Percentiles rank a stretch among this genome's conserved stretches.
Conservation (phyloP, 2,888 invertebrate species). For the Catocala sponsa region DNA sequence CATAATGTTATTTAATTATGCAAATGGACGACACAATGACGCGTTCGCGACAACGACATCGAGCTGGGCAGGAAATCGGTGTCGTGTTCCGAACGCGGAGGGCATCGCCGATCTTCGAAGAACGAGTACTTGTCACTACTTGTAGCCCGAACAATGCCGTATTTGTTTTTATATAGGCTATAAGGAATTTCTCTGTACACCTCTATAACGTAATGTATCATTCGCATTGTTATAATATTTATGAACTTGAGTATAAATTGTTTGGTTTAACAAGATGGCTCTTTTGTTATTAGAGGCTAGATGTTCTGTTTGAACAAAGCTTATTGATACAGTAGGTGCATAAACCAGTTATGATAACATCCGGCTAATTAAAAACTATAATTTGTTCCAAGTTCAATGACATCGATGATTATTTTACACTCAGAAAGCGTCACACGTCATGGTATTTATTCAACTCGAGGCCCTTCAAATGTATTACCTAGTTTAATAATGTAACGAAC, state of each 20-base stretch:
- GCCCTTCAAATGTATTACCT: conserved; percentile 20
- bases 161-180: conserved; percentile 41
- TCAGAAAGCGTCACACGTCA: conserved; percentile 16
- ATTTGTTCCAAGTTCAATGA: conserved; percentile 29
- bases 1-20: conserved; percentile 85
- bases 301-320: not conserved
- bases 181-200: conserved; percentile 37
- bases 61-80: conserved; percentile 79
- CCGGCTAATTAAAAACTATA: conserved; percentile 11
- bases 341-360: conserved; percentile 8
- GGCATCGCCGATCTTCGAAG: conserved; percentile 60
- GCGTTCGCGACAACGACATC: conserved; percentile 70
- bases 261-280: not conserved
- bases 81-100: conserved; percentile 70
- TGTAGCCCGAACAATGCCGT: conserved; percentile 40
- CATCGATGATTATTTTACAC: conserved; percentile 21
- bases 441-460: conserved; percentile 17
- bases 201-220: conserved; percentile 29
- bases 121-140: conserved; percentile 31
- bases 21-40: conserved; percentile 75
- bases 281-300: conserved; percentile 3
- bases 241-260: conserved; percentile 3
- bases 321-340: not conserved
- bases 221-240: conserved; percentile 27
- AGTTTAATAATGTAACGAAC: not conserved